Evolutionary conservation across 2,797 vertebrate genomes (phyloP).

Genomic region (Thaleichthys pacificus): DNA sequence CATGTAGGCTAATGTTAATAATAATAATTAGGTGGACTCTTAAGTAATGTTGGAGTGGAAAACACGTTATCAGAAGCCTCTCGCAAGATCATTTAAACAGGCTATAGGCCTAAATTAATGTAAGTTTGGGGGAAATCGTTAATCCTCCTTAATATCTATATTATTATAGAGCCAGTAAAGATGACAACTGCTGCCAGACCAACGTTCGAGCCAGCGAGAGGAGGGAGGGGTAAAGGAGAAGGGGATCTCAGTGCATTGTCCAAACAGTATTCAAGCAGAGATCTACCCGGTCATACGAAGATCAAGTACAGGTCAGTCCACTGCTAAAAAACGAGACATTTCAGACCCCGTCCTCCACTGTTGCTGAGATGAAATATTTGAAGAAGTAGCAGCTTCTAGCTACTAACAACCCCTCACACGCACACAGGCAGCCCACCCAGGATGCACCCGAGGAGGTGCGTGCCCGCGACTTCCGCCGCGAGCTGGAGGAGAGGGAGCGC

Average conservation of each 20-base stretch:
- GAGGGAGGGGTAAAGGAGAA: constrained; percentile 96
- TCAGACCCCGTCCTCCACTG: not conserved
- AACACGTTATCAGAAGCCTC: too few relatives aligned
- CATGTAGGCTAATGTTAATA: too few relatives aligned
- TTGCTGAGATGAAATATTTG: not conserved
- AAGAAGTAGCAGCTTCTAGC: not conserved
- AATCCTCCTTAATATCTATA: constrained; percentile 16
- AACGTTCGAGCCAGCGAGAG: constrained; percentile 95
- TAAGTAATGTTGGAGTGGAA: too few relatives aligned
- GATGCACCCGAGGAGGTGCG: constrained; percentile 96
- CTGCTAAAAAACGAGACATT: not conserved
- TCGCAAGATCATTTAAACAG: too few relatives aligned
- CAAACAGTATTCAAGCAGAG: constrained; percentile 95
- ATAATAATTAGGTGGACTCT: too few relatives aligned
- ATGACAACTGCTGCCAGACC: constrained; percentile 98
- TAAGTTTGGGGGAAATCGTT: too few relatives aligned
- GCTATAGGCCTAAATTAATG: not conserved
- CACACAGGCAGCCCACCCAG: constrained; percentile 89
- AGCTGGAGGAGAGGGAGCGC: constrained; percentile 94
- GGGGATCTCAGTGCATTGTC: constrained; percentile 95
- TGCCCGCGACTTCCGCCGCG: constrained; percentile 93
- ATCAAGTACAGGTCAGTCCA: constrained; percentile 91
- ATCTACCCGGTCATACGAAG: constrained; percentile 95
- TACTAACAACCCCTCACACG: not conserved
- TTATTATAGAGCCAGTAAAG: constrained; percentile 46